phyloP scores from a whole-genome alignment of 2,113 vertebrate species.

The Ursus arctos region DNA sequence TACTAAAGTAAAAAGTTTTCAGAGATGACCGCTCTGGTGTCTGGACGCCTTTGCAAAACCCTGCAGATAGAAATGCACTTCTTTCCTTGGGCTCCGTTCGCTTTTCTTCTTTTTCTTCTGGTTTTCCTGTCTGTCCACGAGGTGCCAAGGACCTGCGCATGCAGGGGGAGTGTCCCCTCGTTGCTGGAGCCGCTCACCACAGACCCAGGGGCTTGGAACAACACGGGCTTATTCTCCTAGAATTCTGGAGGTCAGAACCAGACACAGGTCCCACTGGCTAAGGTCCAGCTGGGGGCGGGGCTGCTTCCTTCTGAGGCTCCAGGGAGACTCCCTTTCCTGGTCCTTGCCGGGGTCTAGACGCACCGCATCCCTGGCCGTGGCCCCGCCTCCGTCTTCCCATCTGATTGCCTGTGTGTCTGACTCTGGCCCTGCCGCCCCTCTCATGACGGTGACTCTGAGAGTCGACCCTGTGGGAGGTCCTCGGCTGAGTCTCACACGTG shows the following conservation, averaged over 20 bases:
- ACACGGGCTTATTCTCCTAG: neutral
- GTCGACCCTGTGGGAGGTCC: neutral
- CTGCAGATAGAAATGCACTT: neutral
- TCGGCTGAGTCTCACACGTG: too few relatives aligned
- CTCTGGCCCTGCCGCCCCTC: neutral
- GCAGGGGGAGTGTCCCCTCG: neutral
- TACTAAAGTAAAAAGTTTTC: neutral
- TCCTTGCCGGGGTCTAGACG: neutral
- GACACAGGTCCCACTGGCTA: neutral
- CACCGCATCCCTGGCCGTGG: rapidly evolving
- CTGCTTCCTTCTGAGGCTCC: too few relatives aligned
- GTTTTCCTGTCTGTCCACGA: neutral
- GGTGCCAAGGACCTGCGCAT: neutral
- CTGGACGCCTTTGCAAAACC: neutral
- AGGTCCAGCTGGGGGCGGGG: neutral
- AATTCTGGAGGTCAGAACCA: neutral
- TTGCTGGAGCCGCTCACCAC: neutral
- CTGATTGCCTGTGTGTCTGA: neutral
- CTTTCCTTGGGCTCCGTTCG: neutral
- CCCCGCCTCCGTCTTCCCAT: neutral
- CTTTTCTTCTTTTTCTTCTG: neutral
- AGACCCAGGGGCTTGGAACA: neutral
- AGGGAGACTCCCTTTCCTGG: rapidly evolving
- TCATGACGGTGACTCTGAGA: rapidly evolving
- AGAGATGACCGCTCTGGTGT: neutral